Base-by-base conservation (phyloP, 2,888 invertebrate species). In the Cabera pusaria region DNA sequence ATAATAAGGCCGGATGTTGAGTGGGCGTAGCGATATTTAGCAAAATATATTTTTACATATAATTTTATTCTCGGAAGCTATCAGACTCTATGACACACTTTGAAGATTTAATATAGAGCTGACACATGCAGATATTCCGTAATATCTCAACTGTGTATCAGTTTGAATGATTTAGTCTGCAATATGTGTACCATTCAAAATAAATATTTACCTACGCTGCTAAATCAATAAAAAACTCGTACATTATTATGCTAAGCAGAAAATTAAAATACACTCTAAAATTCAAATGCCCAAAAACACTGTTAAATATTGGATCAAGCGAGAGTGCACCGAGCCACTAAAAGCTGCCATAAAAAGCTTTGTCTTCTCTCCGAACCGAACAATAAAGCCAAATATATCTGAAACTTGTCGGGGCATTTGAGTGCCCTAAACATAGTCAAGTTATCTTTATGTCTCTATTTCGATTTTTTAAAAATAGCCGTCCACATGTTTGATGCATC, bases 401-500 rank as follows among this genome's bases (percentile, higher is more conserved):
- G 28, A 52, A 49, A 53, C 56, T 52, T 51, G 47, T 52, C 35
- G 46, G 42, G 44, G 44, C 49, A 45, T 63, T 72, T 62, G 64
- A 67, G 66, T 63, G 67, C 65, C 62, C 68, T 82, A 73, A 79
- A 82, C 61, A 78, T 40, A 44, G 39, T 40, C 40, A 37, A 53
- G 46, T 64, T 83, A 82, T 84, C 81, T 83, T 82, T 78, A 82
- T 72, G 81, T 76, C 79, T 83, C 70, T 67, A 79, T 81, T 75
- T 66, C 65, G 57, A 62, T 62, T 60, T 63, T 68, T 75, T 70
- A 71, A 75, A 83, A 84, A 84, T 85, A 84, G 75, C 69, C 54
- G 57, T 62, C 72, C 82, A 77, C 75, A 71, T 81, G 82, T 71
- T 64, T 40, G 38, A 46, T 39, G 46, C 48, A 45, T 54, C 47